These are phyloP conservation scores for Aporrectodea caliginosa DNA, from an alignment of 1,140 invertebrate species.

Conservation along the genomic window DNA sequence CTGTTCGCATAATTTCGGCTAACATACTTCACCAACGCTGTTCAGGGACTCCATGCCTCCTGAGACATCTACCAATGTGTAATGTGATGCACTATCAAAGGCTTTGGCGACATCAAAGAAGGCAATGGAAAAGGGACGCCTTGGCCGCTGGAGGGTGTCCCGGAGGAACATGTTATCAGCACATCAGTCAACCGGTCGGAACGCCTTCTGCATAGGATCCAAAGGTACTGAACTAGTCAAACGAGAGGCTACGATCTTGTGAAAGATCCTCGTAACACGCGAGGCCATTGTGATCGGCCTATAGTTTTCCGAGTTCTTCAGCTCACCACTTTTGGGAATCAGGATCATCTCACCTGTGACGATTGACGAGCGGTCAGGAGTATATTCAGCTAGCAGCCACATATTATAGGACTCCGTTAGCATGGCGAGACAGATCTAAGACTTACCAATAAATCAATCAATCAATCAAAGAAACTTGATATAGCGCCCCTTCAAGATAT, in stretches of 20 bases:
- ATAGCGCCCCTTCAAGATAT: too few species aligned
- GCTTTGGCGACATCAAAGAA: neutral
- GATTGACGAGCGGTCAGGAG: neutral
- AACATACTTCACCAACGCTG: neutral
- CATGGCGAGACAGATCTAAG: neutral
- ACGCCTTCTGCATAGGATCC: too few species aligned
- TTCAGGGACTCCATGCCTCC: neutral
- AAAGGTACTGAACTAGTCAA: neutral
- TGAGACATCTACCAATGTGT: neutral
- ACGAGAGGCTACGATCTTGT: neutral
- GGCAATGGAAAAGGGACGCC: neutral
- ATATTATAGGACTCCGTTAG: neutral
- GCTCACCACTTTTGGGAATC: neutral
- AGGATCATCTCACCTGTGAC: neutral
- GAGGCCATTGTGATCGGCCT: conserved; percentile 41
- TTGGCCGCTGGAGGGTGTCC: neutral
- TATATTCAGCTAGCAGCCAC: neutral
- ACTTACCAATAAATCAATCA: too few species aligned
- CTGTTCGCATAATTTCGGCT: too few species aligned
- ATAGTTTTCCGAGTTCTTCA: neutral
- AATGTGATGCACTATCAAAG: neutral
- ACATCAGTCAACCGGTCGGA: neutral
- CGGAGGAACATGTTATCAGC: too few species aligned
- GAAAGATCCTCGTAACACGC: too few species aligned
- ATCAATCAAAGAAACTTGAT: too few species aligned